Evolutionary conservation across 2,888 invertebrate species (phyloP).

Genomic region (Coelogynopora nodosa): DNA sequence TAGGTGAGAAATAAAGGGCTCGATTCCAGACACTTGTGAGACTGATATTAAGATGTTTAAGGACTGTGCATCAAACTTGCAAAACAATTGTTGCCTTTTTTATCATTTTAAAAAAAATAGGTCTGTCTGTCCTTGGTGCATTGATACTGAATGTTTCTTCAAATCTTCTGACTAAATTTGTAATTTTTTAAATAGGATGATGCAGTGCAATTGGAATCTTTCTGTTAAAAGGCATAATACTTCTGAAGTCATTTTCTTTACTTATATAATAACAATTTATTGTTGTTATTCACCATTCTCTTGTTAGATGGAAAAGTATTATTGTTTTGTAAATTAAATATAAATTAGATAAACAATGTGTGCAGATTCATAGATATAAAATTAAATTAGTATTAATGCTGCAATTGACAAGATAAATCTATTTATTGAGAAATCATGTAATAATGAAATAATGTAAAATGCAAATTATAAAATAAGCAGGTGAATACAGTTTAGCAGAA

Average conservation of each 20-base stretch:
- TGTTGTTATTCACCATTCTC: background rate
- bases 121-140: background rate
- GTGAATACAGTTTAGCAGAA: no score
- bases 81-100: background rate
- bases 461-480: no score
- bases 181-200: background rate
- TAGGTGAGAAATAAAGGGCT: background rate
- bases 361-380: background rate
- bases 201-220: background rate
- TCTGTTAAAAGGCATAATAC: background rate
- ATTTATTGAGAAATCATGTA: no score
- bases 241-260: background rate
- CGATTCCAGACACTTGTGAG: background rate
- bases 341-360: no score
- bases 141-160: background rate
- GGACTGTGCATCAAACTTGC: background rate
- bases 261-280: background rate
- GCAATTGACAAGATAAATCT: background rate
- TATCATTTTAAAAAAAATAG: background rate
- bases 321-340: background rate
- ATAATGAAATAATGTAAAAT: no score
- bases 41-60: background rate
- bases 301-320: background rate
- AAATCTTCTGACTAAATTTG: background rate
- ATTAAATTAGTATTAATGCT: background rate